Evolutionary conservation across 2,797 vertebrate genomes (phyloP), one percentile per base, ranked within the genome.

Genomic region (Enteromius trimaculatus): DNA sequence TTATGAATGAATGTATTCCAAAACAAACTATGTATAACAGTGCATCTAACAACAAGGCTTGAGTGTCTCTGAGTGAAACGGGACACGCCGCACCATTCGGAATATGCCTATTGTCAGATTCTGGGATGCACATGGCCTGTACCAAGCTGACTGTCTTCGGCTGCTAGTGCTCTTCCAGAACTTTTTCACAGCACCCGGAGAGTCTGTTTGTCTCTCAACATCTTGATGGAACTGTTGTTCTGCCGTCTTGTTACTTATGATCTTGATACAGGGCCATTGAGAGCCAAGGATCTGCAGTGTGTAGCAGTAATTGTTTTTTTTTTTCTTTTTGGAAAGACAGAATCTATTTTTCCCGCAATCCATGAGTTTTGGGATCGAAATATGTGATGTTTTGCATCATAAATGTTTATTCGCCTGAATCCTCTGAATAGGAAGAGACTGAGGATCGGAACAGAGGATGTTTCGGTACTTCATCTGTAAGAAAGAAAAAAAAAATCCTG

Each of bases 1-100:
- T 86, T 84, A 84, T 87, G 80, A 82, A 84, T 89, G 88, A 89
- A 89, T 89, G 89, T 89, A 91, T 91, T 89, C 80, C 86, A 87
- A 84, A 86, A 88, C 81, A 70, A 84, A 77, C 77, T 44, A 88
- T 88, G 86, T 86, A 80, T 65, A 88, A 85, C 74, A 53, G 74
- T 71, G 80, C 80, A 55, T 87, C 78, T 44, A 31, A 49, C 53
- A 62, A 72, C 14, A 74, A 87, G 72, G 74, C 76, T 66, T 34
- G 74, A 80, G 49, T 58, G 72, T 81, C 62, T 47, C 49, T 0
- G 23, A 55, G n/a, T 11, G 1, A 55, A 53, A 31, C 16, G 6
- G 75, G 75, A 74, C 53, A 19, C 16, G 9, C 60, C 69, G 47
- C 62, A 72, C 55, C 39, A 21, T 68, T 74, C n/a, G 8, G 55